These are phyloP conservation scores for Arge pagana DNA, from an alignment of 2,888 invertebrate species.

Conservation along the genomic window DNA sequence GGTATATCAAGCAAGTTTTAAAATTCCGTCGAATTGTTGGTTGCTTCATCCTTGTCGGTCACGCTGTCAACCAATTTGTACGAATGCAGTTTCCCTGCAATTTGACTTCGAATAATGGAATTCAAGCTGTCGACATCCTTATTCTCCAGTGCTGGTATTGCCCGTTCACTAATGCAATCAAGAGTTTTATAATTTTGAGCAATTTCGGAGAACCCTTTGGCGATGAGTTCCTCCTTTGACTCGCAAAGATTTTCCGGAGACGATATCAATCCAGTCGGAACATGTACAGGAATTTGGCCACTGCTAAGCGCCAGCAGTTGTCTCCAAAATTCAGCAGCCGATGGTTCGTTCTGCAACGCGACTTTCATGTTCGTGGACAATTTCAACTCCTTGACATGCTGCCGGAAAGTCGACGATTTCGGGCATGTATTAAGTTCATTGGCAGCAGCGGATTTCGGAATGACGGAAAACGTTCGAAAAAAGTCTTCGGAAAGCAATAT, in stretches of 20 bases:
- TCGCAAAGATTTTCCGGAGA: conserved; percentile 47
- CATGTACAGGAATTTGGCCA: conserved; percentile 37
- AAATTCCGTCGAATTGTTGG: conserved; percentile 10
- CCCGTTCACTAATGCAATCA: conserved; percentile 41
- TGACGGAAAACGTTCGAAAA: too few relatives aligned
- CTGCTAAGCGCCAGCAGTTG: conserved; percentile 33
- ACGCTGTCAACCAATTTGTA: not conserved
- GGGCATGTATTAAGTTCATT: conserved; percentile 38
- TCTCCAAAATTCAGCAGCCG: too few relatives aligned
- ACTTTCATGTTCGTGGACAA: too few relatives aligned
- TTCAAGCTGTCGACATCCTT: conserved; percentile 21
- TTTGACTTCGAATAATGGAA: not conserved
- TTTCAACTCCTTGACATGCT: too few relatives aligned
- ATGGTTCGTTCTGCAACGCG: too few relatives aligned
- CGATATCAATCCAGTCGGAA: conserved; percentile 45
- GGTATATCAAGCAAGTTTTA: conserved; percentile 38
- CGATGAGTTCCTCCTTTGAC: conserved; percentile 39
- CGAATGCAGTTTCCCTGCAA: not conserved
- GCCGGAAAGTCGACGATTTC: conserved; percentile 31
- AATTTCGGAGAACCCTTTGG: conserved; percentile 45
- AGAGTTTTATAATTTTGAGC: conserved; percentile 38
- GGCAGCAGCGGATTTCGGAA: too few relatives aligned
- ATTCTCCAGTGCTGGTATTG: conserved; percentile 48
- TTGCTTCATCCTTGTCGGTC: conserved; percentile 8
- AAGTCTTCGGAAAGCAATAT: conserved; percentile 25